Percentiles rank a stretch among this genome's conserved stretches.
These are phyloP conservation scores for Furcula furcula DNA, from an alignment of 2,888 invertebrate genomes.

Conservation along the genomic window DNA sequence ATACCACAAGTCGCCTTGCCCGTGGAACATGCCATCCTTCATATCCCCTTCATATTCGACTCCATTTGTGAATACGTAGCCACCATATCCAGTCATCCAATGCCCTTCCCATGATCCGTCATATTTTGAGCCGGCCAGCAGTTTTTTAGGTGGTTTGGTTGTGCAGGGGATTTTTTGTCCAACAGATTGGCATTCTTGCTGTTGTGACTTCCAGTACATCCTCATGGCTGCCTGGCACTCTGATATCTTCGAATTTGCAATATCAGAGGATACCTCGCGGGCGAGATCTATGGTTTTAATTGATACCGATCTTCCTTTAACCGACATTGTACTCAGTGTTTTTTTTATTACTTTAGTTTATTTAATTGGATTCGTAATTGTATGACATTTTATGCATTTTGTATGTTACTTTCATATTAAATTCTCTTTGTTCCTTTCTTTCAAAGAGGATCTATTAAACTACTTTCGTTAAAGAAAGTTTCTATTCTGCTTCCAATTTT, in stretches of 20 bases:
- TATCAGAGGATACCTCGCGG: background rate
- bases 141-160: background rate
- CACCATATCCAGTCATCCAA: background rate
- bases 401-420: too few species aligned
- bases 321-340: background rate
- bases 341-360: too few species aligned
- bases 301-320: background rate
- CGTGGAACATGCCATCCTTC: background rate
- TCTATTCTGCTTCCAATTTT: too few species aligned
- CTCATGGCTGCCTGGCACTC: background rate
- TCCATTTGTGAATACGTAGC: background rate
- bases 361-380: too few species aligned
- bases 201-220: background rate
- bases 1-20: background rate
- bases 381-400: too few species aligned
- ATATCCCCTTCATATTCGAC: background rate
- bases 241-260: background rate
- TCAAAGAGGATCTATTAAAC: too few species aligned
- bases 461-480: too few species aligned
- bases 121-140: background rate
- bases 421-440: too few species aligned
- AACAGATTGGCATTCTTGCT: background rate
- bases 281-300: background rate
- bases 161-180: background rate
- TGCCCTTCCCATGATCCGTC: background rate